Percentiles rank a stretch among this genome's conserved stretches.
phyloP scores from a whole-genome alignment of 2,113 vertebrate species.

The Boulengerochromis microlepis region DNA sequence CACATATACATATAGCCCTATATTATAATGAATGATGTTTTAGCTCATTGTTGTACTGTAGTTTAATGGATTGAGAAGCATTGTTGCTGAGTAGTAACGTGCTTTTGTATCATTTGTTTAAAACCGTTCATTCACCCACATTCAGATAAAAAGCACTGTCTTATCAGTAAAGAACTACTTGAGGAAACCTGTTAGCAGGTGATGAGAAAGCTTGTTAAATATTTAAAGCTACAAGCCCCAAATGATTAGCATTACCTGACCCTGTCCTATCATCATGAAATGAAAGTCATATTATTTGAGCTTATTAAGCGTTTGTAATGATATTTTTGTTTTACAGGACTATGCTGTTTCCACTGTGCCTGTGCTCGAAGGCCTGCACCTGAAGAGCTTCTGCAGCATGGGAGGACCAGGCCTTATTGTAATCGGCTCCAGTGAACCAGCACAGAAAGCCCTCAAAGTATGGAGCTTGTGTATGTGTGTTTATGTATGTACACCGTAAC shows the following conservation, averaged over 20 bases:
- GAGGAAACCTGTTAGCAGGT: neutral
- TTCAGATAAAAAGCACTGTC: neutral
- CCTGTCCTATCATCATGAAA: neutral
- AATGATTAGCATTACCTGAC: neutral
- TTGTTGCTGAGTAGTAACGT: neutral
- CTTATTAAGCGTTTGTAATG: neutral
- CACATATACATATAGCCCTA: neutral
- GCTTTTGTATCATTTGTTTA: neutral
- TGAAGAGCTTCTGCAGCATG: constrained; percentile 98
- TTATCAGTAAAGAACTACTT: neutral
- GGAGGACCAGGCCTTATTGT: constrained; percentile 91
- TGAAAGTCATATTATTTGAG: neutral
- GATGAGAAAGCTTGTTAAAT: neutral
- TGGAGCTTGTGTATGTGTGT: neutral
- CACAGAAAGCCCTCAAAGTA: constrained; percentile 96
- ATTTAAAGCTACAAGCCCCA: neutral
- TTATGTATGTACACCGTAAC: neutral
- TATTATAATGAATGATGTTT: neutral
- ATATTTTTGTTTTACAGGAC: constrained; percentile 60
- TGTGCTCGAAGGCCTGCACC: constrained; percentile 79
- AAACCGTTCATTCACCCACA: neutral
- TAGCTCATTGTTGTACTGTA: neutral
- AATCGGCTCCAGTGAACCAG: constrained; percentile 89
- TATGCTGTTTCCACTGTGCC: constrained; percentile 94
- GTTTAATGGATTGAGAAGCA: neutral